Evolutionary conservation across 2,797 vertebrate species (phyloP), one percentile per base, ranked within the genome.

Genomic region (Triplophysa bombifrons): DNA sequence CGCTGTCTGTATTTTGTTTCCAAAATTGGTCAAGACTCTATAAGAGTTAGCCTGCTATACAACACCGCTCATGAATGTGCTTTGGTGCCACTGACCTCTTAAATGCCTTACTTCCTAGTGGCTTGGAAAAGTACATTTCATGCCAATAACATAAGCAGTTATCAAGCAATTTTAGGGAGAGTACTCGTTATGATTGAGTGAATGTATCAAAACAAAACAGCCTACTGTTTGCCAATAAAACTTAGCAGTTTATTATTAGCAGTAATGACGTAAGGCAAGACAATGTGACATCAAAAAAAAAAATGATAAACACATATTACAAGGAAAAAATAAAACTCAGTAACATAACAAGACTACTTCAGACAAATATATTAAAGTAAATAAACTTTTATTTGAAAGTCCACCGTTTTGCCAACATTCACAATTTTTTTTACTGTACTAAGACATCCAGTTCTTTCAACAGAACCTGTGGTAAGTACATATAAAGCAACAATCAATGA

Each of bases 381-480:
- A 87, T 88, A 89, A 92, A 88, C 78, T 87, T 89, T 90, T 89
- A 91, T 91, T 85, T 85, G 85, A 88, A 94, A 90, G 90, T 83
- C 76, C 79, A 87, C 82, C 41, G 17, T 38, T 88, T 85, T 84
- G 90, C 85, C 90, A 85, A 88, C 82, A 83, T 80, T 83, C 81
- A 77, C 14, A 67, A 66, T 64, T 92, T 93, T 93, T 92, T 93
- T 93, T 93, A 93, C 91, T 94, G 92, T 87, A 93, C 89, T 90
- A 92, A 93, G 89, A 95, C 92, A 88, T 89, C 46, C 91, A 93
- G 96, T 94, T 97, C 96, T 96, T 98, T 95, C 95, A 98, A 98
- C 96, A 98, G 96, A 98, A 96, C 96, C 92, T 91, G 91, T 91
- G 84, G 84, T 85, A 88, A 92, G 90, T 90, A 93, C 85, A 92